Evolutionary conservation across 2,888 invertebrate genomes (phyloP), one percentile per base, ranked within the genome.

Genomic region (Agriopis leucophaearia): DNA sequence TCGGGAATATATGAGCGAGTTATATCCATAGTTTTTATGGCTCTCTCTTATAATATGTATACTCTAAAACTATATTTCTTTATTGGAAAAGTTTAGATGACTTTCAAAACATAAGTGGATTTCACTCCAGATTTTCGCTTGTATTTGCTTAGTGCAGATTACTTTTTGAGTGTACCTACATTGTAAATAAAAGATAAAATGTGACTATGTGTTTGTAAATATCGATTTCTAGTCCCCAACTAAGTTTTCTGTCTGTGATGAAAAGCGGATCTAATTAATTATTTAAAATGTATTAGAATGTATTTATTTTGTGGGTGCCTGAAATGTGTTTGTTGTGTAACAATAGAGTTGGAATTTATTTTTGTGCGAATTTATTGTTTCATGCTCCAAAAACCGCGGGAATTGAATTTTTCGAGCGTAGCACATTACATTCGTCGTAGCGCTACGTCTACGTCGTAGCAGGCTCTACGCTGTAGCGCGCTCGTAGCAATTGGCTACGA

Each of bases 21-120:
- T 40, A 54, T 40, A n/a, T 15, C 12, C 40, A 51, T 51, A 54
- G 54, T 40, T 54, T 52, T 54, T 54, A 54, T 40, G 54, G 38
- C 10, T 54, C 10, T 36, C 7, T 54, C 38, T 16, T 8, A 35
- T 54, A 40, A 40, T 54, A 54, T 54, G 54, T 54, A 40, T 38
- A 54, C 12, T 40, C 35, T 36, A 27, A 51, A 38, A 54, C 15
- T 38, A 1, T 38, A 54, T 38, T 40, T 54, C 54, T 40, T 54
- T 40, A 54, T 54, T 54, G 18, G 38, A 54, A 54, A 54, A 54
- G 54, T 54, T 54, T 40, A 7, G 54, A 15, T 54, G 54, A 54
- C 54, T 54, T 40, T 52, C 16, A 40, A 54, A 40, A 40, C 16
- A 10, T 54, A 15, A 36, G 36, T n/a, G 51, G 35, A 35, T 15